phyloP scores from a whole-genome alignment of 2,888 invertebrate genomes.

The Drosophila hamatofila region DNA sequence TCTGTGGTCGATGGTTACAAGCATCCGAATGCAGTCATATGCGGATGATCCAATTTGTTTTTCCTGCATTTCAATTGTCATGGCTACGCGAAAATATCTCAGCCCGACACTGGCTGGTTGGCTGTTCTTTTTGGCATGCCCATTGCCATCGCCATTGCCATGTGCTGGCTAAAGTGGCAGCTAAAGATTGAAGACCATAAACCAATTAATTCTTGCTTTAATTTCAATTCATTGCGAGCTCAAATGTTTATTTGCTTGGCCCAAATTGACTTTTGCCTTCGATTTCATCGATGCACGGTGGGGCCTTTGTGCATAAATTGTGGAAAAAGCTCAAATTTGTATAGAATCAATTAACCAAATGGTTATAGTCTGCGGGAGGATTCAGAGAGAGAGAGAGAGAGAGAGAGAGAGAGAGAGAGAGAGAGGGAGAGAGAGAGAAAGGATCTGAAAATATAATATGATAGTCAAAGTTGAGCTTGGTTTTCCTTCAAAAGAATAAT shows the following conservation, averaged over 20 bases:
- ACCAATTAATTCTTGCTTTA: slow-evolving; percentile 4
- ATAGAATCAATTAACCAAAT: background rate
- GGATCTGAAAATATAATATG: too few relatives aligned
- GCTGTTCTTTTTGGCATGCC: background rate
- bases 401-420: too few relatives aligned
- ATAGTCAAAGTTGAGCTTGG: too few relatives aligned
- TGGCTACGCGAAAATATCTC: slow-evolving; percentile 12
- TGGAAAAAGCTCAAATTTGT: background rate
- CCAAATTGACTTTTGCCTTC: background rate
- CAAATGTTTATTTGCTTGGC: slow-evolving; percentile 1
- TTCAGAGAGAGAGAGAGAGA: too few relatives aligned
- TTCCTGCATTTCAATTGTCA: slow-evolving; percentile 42
- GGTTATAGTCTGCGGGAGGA: background rate
- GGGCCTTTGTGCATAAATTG: background rate
- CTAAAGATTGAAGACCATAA: slow-evolving; percentile 4
- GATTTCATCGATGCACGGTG: background rate
- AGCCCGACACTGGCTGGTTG: background rate
- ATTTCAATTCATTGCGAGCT: background rate
- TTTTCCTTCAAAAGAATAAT: too few relatives aligned
- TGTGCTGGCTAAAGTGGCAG: slow-evolving; percentile 1
- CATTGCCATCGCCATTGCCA: too few relatives aligned
- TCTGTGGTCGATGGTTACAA: slow-evolving; percentile 9
- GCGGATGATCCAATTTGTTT: slow-evolving; percentile 38
- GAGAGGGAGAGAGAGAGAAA: too few relatives aligned
- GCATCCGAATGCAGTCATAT: slow-evolving; percentile 23